phyloP scores from a whole-genome alignment of 1,140 invertebrate species.

The Anthonomus grandis region DNA sequence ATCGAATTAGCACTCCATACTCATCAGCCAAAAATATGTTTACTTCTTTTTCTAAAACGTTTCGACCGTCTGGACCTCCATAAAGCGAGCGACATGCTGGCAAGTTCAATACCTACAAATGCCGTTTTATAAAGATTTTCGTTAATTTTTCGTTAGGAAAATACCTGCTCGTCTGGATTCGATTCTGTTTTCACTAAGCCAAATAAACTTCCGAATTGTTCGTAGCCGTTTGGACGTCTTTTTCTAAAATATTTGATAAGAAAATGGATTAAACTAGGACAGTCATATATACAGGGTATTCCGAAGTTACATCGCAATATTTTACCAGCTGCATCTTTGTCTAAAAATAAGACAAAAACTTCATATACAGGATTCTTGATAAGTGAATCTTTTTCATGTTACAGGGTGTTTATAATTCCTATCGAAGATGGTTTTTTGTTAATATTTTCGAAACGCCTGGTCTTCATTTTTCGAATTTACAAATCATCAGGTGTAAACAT shows the following conservation, averaged over 20 bases:
- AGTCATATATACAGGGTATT: too few relatives aligned
- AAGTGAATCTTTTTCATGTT: too few relatives aligned
- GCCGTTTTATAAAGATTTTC: not conserved
- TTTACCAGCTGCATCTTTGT: too few relatives aligned
- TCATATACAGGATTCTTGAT: too few relatives aligned
- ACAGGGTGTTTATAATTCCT: too few relatives aligned
- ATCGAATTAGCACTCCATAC: slow-evolving; percentile 35
- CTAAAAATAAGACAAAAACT: too few relatives aligned
- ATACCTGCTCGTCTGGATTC: slow-evolving; percentile 26
- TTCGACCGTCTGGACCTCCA: slow-evolving; percentile 27
- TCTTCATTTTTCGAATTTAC: too few relatives aligned
- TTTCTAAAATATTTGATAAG: slow-evolving; percentile 8
- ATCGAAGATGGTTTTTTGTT: too few relatives aligned
- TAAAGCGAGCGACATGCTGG: slow-evolving; percentile 29
- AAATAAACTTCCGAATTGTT: slow-evolving; percentile 39
- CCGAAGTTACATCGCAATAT: too few relatives aligned
- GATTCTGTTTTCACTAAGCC: slow-evolving; percentile 32
- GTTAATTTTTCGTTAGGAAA: not conserved
- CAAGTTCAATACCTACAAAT: slow-evolving; percentile 32
- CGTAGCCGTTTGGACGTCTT: slow-evolving; percentile 31
- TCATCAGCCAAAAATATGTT: slow-evolving; percentile 29
- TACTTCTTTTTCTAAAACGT: slow-evolving; percentile 26
- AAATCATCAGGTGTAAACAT: too few relatives aligned
- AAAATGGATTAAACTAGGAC: not conserved
- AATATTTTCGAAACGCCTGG: too few relatives aligned